Percentiles rank a stretch among this genome's conserved stretches.
These are phyloP conservation scores for Oncopodura yosiiana DNA, from an alignment of 1,140 invertebrate species.

Conservation along the genomic window DNA sequence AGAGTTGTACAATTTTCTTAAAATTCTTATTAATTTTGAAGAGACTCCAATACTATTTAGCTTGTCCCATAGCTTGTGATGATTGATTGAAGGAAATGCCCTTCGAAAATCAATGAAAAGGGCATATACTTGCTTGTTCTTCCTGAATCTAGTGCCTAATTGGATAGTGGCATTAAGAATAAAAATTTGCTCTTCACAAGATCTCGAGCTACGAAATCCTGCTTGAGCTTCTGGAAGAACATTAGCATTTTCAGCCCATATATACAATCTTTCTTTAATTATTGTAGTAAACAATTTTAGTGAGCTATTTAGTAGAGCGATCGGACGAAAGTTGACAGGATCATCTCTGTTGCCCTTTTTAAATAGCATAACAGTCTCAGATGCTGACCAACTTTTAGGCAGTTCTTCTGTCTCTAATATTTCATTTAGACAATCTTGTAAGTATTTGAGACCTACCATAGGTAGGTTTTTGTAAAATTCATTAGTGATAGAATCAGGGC, in stretches of 20 bases:
- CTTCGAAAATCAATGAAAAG: conserved; percentile 34
- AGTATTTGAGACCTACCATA: neutral
- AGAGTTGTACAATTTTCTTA: conserved; percentile 25
- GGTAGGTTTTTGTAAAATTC: conserved; percentile 38
- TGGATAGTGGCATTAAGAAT: conserved; percentile 29
- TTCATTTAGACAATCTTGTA: neutral
- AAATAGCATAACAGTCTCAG: conserved; percentile 9
- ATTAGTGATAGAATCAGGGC: conserved; percentile 37
- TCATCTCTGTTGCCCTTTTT: conserved; percentile 32
- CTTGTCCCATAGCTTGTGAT: conserved; percentile 31
- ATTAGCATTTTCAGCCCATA: conserved; percentile 30
- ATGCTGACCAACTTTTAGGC: conserved; percentile 7
- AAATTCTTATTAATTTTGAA: conserved; percentile 28
- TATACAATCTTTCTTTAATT: conserved; percentile 25
- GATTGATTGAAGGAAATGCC: conserved; percentile 34
- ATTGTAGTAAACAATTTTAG: conserved; percentile 34
- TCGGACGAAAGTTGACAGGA: conserved; percentile 35
- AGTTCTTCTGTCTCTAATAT: neutral
- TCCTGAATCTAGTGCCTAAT: neutral
- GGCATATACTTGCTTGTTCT: conserved; percentile 24
- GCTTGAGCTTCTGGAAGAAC: conserved; percentile 34
- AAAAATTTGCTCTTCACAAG: conserved; percentile 35
- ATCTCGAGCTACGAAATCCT: conserved; percentile 33
- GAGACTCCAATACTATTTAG: conserved; percentile 28
- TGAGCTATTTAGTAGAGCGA: conserved; percentile 32